Evolutionary conservation across 2,113 vertebrate species (phyloP).

Genomic region (Rhadina sibilatrix): DNA sequence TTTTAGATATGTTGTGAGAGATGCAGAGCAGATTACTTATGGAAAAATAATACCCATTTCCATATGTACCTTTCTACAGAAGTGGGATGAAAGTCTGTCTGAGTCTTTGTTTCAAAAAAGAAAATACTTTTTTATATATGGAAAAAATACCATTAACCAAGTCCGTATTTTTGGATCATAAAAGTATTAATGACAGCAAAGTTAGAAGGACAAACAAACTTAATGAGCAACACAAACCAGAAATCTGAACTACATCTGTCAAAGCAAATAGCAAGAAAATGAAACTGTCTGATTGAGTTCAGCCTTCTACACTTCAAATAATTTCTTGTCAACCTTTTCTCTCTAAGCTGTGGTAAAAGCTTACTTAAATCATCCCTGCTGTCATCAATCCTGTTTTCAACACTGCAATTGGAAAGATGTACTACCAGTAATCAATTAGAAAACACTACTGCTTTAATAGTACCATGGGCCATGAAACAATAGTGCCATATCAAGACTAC

Average conservation of each 20-base stretch:
- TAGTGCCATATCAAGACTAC: not conserved
- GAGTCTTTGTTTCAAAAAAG: not conserved
- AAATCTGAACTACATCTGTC: not conserved
- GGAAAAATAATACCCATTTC: not conserved
- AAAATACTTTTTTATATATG: not conserved
- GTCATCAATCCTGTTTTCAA: slow-evolving; percentile 34
- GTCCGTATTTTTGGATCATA: not conserved
- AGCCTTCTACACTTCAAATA: not conserved
- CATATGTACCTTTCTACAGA: not conserved
- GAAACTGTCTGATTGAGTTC: not conserved
- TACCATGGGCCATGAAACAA: slow-evolving; percentile 27
- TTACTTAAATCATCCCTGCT: slow-evolving; percentile 17
- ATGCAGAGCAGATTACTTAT: not conserved
- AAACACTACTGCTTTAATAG: slow-evolving; percentile 18
- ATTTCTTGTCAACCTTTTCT: slow-evolving; percentile 22
- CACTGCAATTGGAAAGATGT: not conserved
- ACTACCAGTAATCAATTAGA: slow-evolving; percentile 47
- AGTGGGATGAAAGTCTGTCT: not conserved
- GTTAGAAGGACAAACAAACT: not conserved
- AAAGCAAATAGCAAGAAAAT: not conserved
- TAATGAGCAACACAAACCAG: not conserved
- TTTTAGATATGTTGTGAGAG: not conserved
- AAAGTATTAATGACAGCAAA: not conserved
- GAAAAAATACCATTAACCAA: not conserved
- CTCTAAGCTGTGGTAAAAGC: not conserved